Base-by-base conservation (phyloP, 2,797 vertebrate genomes). In the Diplodus puntazzo region DNA sequence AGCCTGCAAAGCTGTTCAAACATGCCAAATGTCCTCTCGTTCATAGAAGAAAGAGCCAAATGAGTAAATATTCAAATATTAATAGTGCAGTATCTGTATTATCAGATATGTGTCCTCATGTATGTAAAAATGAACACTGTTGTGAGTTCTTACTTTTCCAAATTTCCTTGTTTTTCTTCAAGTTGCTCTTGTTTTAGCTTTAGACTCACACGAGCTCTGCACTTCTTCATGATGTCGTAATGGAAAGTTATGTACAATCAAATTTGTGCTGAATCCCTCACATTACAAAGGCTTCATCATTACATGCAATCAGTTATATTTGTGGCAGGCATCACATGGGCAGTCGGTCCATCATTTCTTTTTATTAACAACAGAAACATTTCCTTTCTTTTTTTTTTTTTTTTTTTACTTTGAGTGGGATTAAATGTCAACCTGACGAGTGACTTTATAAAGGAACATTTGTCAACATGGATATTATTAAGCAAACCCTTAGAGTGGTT, bases 201-300 rank as follows among this genome's bases (percentile, higher is more conserved):
- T 34, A 27, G 67, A 60, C 61, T 77, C 69, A 58, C 62, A 76
- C 17, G 65, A 82, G 70, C 9, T 11, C 70, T 64, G 62, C 64
- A 69, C 52, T 73, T 75, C 54, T 73, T 81, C 65, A 63, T 16
- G 30, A 73, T 91, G 88, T 50, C 34, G 78, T 89, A 89, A 92
- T 91, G 88, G 83, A 92, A 92, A 84, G 46, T 87, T 87, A 73
- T 67, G 43, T 75, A 50, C 87, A 85, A 80, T 78, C 65, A 25
- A 59, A 83, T 89, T 84, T 76, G 69, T 65, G 69, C 45, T 23
- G 57, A 87, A 77, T 74, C 66, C 52, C 21, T 69, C 63, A 57
- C 20, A 76, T 66, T 45, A 53, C 23, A 27, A 27, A 80, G 61
- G 39, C 61, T 50, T 57, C 14, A 4, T 57, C 42, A 10, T 64